Base-by-base conservation (phyloP, 2,113 vertebrate genomes). In the Gallinago jamesoni region DNA sequence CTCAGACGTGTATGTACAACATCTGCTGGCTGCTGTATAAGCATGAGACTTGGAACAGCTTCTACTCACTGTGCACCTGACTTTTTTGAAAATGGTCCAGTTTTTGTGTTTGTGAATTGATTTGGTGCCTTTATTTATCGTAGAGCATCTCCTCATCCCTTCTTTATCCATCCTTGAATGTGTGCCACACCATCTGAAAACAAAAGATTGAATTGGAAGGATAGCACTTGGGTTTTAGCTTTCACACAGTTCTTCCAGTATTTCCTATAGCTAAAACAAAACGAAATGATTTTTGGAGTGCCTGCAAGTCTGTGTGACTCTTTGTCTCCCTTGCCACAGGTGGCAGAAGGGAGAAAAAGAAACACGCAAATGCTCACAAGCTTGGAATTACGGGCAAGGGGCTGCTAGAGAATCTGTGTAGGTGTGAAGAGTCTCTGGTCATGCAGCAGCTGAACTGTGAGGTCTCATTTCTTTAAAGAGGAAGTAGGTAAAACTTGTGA, bases 11-110 rank as follows among this genome's bases (percentile, higher is more conserved):
- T 77, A 60, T 82, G 39, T 93, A 89, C 81, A 89, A 89, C 89
- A 96, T 96, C 94, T 96, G 94, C 89, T 91, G 84, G 89, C 67
- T 94, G 52, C 89, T 82, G 66, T 73, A 84, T 91, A 45, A 96
- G 69, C 77, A 66, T 48, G 57, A 93, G 66, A 75, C 67, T 96
- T 95, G 89, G 69, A 95, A 93, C 33, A 94, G 89, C 77, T 97
- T 87, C 62, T 81, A 84, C 84, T 91, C 57, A 68, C 84, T 93
- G 48, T 85, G 94, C 95, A 96, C 95, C 94, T 97, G 96, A 96
- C 70, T 85, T 95, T 96, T 91, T 87, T 96, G 94, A 95, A 96
- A 93, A 85, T 69, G 48, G 39, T 96, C 95, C 95, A 93, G 89
- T 60, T 96, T 94, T 89, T 84, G 62, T 84, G 39, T 76, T 89